These are phyloP conservation scores for Amaurobius ferox DNA, from an alignment of 2,888 invertebrate species.

Conservation along the genomic window DNA sequence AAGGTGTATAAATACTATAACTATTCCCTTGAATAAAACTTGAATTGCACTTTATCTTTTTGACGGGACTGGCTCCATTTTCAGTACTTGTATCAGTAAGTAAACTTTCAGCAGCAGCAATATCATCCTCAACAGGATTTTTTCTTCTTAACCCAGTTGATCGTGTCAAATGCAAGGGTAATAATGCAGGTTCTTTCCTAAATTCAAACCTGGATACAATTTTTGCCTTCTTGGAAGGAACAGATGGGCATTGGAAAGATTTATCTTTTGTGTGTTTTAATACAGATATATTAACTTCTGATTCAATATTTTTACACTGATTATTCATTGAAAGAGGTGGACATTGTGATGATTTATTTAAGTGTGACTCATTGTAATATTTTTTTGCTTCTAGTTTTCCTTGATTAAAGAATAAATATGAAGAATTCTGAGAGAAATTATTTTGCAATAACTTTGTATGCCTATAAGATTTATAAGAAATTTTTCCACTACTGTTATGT, in stretches of 20 bases:
- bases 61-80: not conserved
- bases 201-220: not conserved
- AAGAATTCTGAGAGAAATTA: not conserved
- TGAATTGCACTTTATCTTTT: too few relatives aligned
- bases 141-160: not conserved
- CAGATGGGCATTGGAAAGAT: constrained; percentile 15
- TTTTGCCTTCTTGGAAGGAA: not conserved
- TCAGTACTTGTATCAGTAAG: not conserved
- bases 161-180: too few relatives aligned
- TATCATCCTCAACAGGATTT: not conserved
- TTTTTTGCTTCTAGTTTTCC: not conserved
- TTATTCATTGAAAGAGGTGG: not conserved
- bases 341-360: constrained; percentile 12
- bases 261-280: not conserved
- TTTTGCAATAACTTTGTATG: not conserved
- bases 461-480: not conserved
- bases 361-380: not conserved
- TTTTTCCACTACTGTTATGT: too few relatives aligned
- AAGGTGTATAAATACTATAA: too few relatives aligned
- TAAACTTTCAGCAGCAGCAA: not conserved
- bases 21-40: too few relatives aligned
- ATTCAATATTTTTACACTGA: not conserved
- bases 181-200: not conserved
- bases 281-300: not conserved
- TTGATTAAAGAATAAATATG: not conserved